Evolutionary conservation across 2,113 vertebrate genomes (phyloP), one percentile per base, ranked within the genome.

Genomic region (Pseudolaguvia tuberculata): DNA sequence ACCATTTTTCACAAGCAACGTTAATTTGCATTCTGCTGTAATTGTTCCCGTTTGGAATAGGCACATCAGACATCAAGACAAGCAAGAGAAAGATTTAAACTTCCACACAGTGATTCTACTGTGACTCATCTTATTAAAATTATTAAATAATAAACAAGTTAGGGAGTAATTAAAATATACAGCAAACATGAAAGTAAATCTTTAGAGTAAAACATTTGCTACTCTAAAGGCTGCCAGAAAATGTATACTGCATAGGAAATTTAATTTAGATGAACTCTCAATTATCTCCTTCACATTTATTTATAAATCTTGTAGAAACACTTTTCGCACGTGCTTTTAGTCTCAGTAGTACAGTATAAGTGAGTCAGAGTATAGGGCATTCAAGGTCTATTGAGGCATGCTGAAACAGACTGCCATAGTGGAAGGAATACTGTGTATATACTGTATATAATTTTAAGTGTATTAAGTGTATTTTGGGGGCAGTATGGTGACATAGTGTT

Each of bases 1-100:
- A n/a, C 27, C n/a, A 23, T 66, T 66, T 66, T 48, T 48, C 62
- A 66, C 13, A 48, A 48, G 42, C 25, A 48, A 66, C 27, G 21
- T 20, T 63, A 12, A 1, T 39, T 45, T 63, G 13, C 39, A 45
- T n/a, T 63, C 61, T 63, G 35, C 12, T 45, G n/a, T 45, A 45
- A 45, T 63, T 63, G 35, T 63, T 63, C 13, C 8, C 25, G 21
- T 65, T 48, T 65, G 62, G 9, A 17, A 14, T 25, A 23, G 62
- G 42, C n/a, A 1, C 12, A 23, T 63, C n/a, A 63, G 21, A 15
- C 61, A 45, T 45, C 39, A 23, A 5, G 61, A 45, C 39, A 45
- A 45, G 61, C 21, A 39, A 63, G 35, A 42, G 31, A 63, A 63
- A 2, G 61, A 23, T 45, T 45, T 39, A 45, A 45, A 13, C 61